Conservation (phyloP, 2,113 vertebrate genomes). For the Eptesicus fuscus region DNA sequence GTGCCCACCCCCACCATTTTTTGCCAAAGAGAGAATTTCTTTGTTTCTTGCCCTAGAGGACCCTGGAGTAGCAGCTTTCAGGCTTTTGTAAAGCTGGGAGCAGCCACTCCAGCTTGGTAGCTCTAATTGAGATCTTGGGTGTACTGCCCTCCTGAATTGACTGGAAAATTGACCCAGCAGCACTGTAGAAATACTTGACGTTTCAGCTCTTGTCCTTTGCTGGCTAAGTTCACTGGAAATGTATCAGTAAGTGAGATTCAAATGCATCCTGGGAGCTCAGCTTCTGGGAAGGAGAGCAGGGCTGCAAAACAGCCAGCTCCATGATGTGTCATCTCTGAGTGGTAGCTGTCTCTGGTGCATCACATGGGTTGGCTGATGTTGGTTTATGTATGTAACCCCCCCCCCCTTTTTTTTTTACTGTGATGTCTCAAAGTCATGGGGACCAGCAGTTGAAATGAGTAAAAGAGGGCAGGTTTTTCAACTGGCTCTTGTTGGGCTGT, state of each 20-base stretch:
- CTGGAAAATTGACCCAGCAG: not conserved
- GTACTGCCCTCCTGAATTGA: not conserved
- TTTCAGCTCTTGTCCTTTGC: not conserved
- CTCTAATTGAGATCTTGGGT: not conserved
- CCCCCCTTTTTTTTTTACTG: not conserved
- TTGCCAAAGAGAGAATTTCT: not conserved
- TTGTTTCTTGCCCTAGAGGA: not conserved
- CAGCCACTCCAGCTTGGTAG: not conserved
- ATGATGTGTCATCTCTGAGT: not conserved
- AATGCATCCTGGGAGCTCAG: not conserved
- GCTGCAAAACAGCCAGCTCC: not conserved
- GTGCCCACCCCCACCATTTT: too few relatives aligned
- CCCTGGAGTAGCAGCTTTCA: not conserved
- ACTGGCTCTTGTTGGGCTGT: not conserved
- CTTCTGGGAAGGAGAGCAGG: not conserved
- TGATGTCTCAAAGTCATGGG: conserved; percentile 21
- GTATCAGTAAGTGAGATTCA: not conserved
- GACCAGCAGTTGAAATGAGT: conserved; percentile 7
- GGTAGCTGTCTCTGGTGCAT: conserved; percentile 2
- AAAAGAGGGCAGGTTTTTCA: conserved; percentile 11
- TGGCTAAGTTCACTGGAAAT: not conserved
- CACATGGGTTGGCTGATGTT: conserved; percentile 8
- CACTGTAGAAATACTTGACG: not conserved
- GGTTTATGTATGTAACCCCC: not conserved
- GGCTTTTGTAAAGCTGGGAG: not conserved